Evolutionary conservation across 1,140 invertebrate genomes (phyloP).

Genomic region (Hyphantria cunea): DNA sequence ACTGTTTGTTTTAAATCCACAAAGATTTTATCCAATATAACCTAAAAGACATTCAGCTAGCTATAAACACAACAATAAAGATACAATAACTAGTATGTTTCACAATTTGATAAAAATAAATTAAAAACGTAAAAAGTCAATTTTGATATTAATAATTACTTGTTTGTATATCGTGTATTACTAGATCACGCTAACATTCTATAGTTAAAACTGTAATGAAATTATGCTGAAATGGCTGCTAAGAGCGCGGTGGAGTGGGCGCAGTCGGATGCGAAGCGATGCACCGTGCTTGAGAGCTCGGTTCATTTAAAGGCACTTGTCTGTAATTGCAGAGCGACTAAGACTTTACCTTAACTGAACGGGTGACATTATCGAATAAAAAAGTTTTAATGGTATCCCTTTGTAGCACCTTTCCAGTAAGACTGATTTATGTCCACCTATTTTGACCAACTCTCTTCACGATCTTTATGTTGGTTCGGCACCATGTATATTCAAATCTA

Average conservation of each 20-base stretch:
- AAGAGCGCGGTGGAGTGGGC: constrained; percentile 52
- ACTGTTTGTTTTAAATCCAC: too few relatives aligned
- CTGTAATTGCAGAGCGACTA: constrained; percentile 79
- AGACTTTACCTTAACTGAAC: constrained; percentile 66
- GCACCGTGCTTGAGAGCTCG: constrained; percentile 78
- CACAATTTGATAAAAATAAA: too few relatives aligned
- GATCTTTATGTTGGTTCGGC: constrained; percentile 6
- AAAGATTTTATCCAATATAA: too few relatives aligned
- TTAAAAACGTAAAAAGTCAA: too few relatives aligned
- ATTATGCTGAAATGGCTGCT: constrained; percentile 40
- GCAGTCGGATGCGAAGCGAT: constrained; percentile 72
- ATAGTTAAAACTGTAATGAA: constrained; percentile 32
- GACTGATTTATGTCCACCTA: constrained; percentile 29
- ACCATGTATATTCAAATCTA: constrained; percentile 28
- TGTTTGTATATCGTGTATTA: too few relatives aligned
- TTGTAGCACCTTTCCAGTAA: constrained; percentile 51
- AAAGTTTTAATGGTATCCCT: constrained; percentile 77
- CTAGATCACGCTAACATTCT: too few relatives aligned
- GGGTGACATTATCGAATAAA: constrained; percentile 66
- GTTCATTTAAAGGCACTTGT: constrained; percentile 80
- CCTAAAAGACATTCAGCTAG: too few relatives aligned
- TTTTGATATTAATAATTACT: too few relatives aligned
- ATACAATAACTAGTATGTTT: too few relatives aligned
- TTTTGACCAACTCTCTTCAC: constrained; percentile 3
- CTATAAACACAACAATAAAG: too few relatives aligned